Base-by-base conservation (phyloP, 1,140 invertebrate species). In the Drosophila sulfurigaster region DNA sequence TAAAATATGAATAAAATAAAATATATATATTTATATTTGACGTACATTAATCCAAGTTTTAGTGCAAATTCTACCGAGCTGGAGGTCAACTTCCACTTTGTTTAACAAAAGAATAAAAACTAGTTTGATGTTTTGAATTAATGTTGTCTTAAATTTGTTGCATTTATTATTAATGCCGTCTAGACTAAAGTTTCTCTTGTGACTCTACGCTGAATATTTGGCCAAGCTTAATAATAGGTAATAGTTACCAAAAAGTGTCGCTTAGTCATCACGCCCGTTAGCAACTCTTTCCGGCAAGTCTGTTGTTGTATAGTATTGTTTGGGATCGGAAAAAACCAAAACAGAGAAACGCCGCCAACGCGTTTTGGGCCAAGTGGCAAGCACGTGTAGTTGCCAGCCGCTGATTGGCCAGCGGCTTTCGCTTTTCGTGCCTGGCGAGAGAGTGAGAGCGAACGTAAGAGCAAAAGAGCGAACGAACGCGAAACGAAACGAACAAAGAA, bases 341-440 rank as follows among this genome's bases (percentile, higher is more conserved):
- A 91, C 89, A 91, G 90, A 91, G 82, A 90, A 35, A 38, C 32
- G 62, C 63, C 48, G 57, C 69, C 1, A 57, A 30, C 51, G 52
- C 58, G 41, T 56, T 57, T 56, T 57, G 52, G 49, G 51, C 66
- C 28, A 65, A 81, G 49, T 64, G 25, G 20, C 59, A 69, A 91
- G 85, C 90, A 91, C 90, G 90, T 91, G 83, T 90, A 83, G 20
- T 83, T 91, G 38, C 46, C 16, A 16, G 16, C 8, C n/a, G 75
- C 58, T 77, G 80, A 91, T 91, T 91, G 90, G 90, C 54, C 71
- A 59, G 35, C 46, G 78, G 83, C 83, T 88, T 88, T 88, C 83
- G 83, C 83, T 88, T 88, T 88, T 75, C 85, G 74, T 51, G 43
- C 25, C 35, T 20, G 43, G 45, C 48, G 66, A 43, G 41, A 25